Base-by-base conservation (phyloP, 2,888 invertebrate species). In the Halictus ligatus region DNA sequence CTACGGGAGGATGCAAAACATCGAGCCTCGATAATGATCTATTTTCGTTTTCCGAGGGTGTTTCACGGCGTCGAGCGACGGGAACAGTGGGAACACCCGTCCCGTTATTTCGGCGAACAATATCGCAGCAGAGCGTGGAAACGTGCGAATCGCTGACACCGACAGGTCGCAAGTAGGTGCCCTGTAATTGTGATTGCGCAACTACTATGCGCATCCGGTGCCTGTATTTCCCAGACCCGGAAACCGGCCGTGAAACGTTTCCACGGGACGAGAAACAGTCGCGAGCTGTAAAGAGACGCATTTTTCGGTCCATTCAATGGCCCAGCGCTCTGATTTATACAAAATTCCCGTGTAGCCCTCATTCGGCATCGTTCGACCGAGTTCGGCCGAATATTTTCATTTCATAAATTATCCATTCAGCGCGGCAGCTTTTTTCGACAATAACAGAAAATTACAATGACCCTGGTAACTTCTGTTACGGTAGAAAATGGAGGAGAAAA, bases 61-160 rank as follows among this genome's bases (percentile, higher is more conserved):
- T 77, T 77, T 54, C 50, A 18, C 82, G 35, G 1, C 35, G 4
- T 72, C 75, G 71, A 72, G 75, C 71, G 50, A 48, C 50, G 78
- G 50, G 29, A 13, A 43, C 15, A 13, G 29, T 64, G 64, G 75
- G 81, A 81, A 87, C 80, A 87, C 80, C 83, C 67, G 77, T 29
- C 78, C 54, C 54, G 81, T 81, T 80, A 83, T 89, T 83, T 85
- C 80, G 77, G 71, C 78, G 78, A 82, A 58, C 83, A 87, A 81
- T 80, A 75, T 86, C 77, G 80, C 71, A 54, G 54, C 83, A 58
- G 60, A 83, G 60, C 54, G 60, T 69, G 76, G 76, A 72, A 75
- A 71, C 60, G 75, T 64, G 83, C 79, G 85, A 89, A 83, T 81
- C 84, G 81, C 75, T 81, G 84, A 89, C 75, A 75, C 89, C 76